Conservation (phyloP, 2,888 invertebrate species). For the Corbicula japonica region DNA sequence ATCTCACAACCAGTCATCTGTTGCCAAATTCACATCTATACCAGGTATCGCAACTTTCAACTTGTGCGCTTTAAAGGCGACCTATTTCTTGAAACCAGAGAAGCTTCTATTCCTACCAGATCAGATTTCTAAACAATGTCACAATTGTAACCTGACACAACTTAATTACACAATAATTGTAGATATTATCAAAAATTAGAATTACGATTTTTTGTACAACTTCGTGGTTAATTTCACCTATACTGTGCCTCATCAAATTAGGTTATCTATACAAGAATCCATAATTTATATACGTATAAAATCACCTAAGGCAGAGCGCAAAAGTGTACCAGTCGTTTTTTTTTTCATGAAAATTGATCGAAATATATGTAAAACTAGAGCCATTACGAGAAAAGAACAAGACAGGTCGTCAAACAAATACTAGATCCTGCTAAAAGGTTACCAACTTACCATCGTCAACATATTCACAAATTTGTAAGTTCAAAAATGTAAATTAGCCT, state of each 20-base stretch:
- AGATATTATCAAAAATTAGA: conserved; percentile 13
- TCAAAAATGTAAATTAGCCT: conserved; percentile 17
- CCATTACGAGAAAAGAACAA: conserved; percentile 4
- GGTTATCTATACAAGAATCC: conserved; percentile 45
- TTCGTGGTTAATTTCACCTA: conserved; percentile 19
- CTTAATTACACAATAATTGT: conserved; percentile 35
- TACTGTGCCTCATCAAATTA: conserved; percentile 31
- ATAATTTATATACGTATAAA: conserved; percentile 36
- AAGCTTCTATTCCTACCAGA: conserved; percentile 13
- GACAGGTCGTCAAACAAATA: conserved; percentile 9
- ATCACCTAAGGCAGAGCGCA: conserved; percentile 24
- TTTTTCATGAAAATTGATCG: conserved; percentile 28
- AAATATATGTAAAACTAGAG: conserved; percentile 14
- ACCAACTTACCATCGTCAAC: conserved; percentile 21
- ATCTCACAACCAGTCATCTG: conserved; percentile 41
- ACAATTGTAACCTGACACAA: conserved; percentile 20
- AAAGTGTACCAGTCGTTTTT: conserved; percentile 3
- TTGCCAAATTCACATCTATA: conserved; percentile 28
- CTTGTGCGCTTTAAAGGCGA: conserved; percentile 23
- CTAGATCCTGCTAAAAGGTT: conserved; percentile 7
- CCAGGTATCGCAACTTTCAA: conserved; percentile 30
- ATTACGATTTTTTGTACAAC: conserved; percentile 17
- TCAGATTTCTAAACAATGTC: conserved; percentile 49
- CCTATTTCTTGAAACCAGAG: conserved; percentile 29
- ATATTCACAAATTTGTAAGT: conserved; percentile 37